phyloP scores from a whole-genome alignment of 2,888 invertebrate genomes.

The Cyclophora albipunctata region DNA sequence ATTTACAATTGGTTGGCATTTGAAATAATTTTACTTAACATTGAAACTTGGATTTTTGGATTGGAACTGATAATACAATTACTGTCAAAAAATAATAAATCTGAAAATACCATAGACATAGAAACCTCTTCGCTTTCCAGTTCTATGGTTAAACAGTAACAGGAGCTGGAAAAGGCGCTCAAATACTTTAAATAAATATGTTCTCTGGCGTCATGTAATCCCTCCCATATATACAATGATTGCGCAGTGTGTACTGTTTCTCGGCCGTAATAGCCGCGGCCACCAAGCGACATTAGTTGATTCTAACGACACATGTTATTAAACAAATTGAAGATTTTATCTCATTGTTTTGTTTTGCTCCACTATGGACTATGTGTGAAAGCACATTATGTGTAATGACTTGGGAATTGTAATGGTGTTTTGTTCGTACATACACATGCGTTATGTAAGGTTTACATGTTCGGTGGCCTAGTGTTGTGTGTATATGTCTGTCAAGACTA shows the following conservation, averaged over 20 bases:
- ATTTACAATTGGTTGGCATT: too few species aligned
- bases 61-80: too few species aligned
- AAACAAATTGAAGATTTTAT: conserved; percentile 70
- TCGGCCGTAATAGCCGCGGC: conserved; percentile 34
- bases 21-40: too few species aligned
- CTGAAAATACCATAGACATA: too few species aligned
- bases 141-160: too few species aligned
- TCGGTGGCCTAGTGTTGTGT: too few species aligned
- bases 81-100: too few species aligned
- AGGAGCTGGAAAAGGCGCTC: too few species aligned
- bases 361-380: conserved; percentile 43
- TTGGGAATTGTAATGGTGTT: conserved; percentile 24
- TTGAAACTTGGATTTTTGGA: too few species aligned
- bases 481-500: too few species aligned
- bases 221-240: conserved; percentile 18
- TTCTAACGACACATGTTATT: conserved; percentile 68
- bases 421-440: conserved; percentile 10
- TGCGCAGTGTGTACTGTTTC: conserved; percentile 30
- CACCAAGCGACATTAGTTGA: conserved; percentile 52
- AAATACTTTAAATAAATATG: not conserved
- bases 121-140: too few species aligned
- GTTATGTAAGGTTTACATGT: too few species aligned
- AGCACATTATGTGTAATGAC: conserved; percentile 38
- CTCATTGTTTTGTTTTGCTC: conserved; percentile 54
- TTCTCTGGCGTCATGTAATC: conserved; percentile 21